phyloP scores from a whole-genome alignment of 2,888 invertebrate species.

The Ophioninae sp. region DNA sequence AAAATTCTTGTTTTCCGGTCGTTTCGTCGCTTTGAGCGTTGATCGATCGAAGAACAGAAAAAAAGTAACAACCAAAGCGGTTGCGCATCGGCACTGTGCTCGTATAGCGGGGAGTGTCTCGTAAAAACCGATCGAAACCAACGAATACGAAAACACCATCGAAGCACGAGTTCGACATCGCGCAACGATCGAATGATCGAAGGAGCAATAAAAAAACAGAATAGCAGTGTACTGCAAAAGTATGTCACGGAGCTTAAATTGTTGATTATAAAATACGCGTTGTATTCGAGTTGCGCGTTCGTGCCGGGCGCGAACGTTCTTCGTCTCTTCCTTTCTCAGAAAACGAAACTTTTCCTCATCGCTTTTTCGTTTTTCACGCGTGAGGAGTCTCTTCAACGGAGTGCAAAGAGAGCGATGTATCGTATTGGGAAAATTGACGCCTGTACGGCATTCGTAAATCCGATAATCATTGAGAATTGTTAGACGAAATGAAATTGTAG shows the following conservation, averaged over 20 bases:
- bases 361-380: conserved; percentile 17
- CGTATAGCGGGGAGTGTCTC: conserved; percentile 17
- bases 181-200: conserved; percentile 44
- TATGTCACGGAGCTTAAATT: conserved; percentile 26
- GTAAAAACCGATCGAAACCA: not conserved
- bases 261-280: conserved; percentile 32
- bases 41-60: not conserved
- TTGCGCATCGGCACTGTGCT: conserved; percentile 44
- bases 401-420: conserved; percentile 3
- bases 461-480: conserved; percentile 9
- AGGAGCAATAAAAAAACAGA: not conserved
- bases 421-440: conserved; percentile 4
- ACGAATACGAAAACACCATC: conserved; percentile 41
- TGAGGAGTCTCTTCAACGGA: conserved; percentile 31
- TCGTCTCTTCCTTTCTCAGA: conserved; percentile 1
- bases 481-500: conserved; percentile 13
- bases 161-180: conserved; percentile 42
- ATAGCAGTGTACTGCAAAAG: conserved; percentile 16
- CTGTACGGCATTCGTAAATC: conserved; percentile 41
- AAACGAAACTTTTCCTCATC: conserved; percentile 8
- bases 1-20: conserved; percentile 22
- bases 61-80: not conserved
- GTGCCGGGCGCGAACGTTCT: conserved; percentile 46
- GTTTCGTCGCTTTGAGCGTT: conserved; percentile 35
- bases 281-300: conserved; percentile 49